Conservation (phyloP, 2,113 vertebrate species). For the Motacilla alba region DNA sequence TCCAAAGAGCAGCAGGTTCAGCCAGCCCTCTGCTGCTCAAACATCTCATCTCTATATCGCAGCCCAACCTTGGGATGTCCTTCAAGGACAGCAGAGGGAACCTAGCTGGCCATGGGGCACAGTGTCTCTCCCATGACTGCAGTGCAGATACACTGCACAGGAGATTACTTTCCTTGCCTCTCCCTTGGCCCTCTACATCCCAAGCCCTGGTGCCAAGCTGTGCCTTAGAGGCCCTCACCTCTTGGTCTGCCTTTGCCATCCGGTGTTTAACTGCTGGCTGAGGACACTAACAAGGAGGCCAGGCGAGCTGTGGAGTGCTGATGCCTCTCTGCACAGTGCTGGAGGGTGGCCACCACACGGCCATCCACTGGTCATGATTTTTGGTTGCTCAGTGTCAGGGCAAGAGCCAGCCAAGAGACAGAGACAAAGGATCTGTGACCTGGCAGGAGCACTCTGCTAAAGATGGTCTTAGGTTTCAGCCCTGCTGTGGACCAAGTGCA, state of each 20-base stretch:
- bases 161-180: neutral
- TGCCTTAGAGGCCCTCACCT: neutral
- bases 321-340: neutral
- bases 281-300: neutral
- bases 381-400: neutral
- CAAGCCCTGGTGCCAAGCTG: rapidly evolving
- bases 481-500: neutral
- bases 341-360: neutral
- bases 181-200: neutral
- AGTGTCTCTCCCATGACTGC: neutral
- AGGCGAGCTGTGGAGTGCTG: rapidly evolving
- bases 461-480: neutral
- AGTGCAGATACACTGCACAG: neutral
- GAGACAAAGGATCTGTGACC: neutral
- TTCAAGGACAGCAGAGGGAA: neutral
- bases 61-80: neutral
- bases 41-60: neutral
- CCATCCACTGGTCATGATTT: neutral
- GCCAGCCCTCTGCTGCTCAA: neutral
- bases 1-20: neutral
- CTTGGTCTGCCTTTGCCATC: neutral
- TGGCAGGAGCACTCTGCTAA: neutral
- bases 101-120: rapidly evolving
- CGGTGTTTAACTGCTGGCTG: rapidly evolving
- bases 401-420: neutral